These are phyloP conservation scores for Pogonocichla stellata DNA, from an alignment of 2,113 vertebrate species.

Conservation along the genomic window DNA sequence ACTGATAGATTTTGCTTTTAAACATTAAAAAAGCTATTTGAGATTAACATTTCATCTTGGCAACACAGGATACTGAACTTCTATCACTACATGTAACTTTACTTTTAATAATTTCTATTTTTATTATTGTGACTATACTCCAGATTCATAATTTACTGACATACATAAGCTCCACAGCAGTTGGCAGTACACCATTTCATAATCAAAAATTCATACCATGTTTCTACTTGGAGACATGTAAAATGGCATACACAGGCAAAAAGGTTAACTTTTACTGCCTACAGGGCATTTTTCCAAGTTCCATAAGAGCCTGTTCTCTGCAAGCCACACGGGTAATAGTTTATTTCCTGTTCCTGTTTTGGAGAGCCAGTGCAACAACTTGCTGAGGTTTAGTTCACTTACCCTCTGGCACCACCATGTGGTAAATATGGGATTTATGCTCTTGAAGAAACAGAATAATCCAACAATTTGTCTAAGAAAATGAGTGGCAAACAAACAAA, in stretches of 20 bases:
- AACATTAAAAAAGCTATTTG: not conserved
- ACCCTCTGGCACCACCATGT: conserved; percentile 36
- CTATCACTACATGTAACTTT: not conserved
- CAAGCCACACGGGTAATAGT: not conserved
- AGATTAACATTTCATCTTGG: not conserved
- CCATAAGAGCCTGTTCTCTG: not conserved
- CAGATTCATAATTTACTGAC: not conserved
- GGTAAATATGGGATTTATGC: not conserved
- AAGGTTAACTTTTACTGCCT: not conserved
- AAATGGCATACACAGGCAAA: not conserved
- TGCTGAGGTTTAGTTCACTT: not conserved
- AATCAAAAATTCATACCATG: not conserved
- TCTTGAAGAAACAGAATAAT: not conserved
- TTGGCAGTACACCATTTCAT: not conserved
- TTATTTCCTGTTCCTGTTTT: fast-evolving
- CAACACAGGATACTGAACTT: not conserved
- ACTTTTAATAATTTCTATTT: not conserved
- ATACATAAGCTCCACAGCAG: not conserved
- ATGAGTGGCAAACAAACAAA: not conserved
- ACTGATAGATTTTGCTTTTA: not conserved
- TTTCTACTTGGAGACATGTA: not conserved
- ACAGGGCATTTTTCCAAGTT: not conserved
- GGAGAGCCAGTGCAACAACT: not conserved
- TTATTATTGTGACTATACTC: not conserved
- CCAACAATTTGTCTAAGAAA: not conserved